Conservation (phyloP, 2,888 invertebrate genomes). For the Oscheius sp. region DNA sequence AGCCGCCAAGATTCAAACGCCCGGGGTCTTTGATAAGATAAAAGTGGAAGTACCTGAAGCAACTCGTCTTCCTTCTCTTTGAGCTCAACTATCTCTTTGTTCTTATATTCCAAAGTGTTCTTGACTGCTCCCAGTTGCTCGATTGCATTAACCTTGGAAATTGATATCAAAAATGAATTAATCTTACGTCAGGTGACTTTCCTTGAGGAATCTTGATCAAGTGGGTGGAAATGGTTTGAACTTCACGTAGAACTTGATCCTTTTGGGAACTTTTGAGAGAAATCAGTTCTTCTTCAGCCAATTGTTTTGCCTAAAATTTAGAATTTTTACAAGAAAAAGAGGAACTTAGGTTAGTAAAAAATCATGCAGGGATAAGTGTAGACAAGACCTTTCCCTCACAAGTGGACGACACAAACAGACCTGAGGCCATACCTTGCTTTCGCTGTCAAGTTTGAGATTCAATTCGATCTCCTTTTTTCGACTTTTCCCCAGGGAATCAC, state of each 20-base stretch:
- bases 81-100: conserved; percentile 19
- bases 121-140: conserved; percentile 30
- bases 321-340: background rate
- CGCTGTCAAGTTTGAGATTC: conserved; percentile 3
- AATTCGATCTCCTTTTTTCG: conserved; percentile 15
- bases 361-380: too few relatives aligned
- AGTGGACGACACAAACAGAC: background rate
- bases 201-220: conserved; percentile 17
- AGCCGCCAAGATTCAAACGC: conserved; percentile 18
- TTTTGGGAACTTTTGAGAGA: background rate
- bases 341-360: background rate
- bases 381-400: background rate
- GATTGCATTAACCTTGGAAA: too few relatives aligned
- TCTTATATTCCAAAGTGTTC: conserved; percentile 19
- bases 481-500: background rate
- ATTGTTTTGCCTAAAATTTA: conserved; percentile 4
- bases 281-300: conserved; percentile 1
- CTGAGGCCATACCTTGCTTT: background rate
- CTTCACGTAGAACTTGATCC: conserved; percentile 13
- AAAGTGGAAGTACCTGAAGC: background rate
- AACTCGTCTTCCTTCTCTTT: conserved; percentile 2
- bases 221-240: conserved; percentile 10
- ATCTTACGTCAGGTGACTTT: conserved; percentile 8
- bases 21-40: too few relatives aligned
- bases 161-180: background rate